phyloP scores from a whole-genome alignment of 2,888 invertebrate genomes.

The Ormia ochracea region DNA sequence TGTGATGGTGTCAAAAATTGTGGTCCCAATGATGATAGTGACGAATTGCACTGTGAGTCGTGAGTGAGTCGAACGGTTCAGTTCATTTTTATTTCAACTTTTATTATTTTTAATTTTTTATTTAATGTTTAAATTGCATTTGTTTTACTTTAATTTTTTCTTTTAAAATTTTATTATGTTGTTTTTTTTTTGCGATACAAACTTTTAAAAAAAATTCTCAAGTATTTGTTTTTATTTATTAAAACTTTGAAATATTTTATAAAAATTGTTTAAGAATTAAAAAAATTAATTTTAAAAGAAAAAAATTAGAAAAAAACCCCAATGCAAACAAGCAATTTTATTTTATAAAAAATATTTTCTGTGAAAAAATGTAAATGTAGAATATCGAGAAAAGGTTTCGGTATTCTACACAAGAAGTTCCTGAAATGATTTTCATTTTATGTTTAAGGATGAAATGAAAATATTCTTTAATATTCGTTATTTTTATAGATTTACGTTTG shows the following conservation, averaged over 20 bases:
- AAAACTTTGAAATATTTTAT: too few species aligned
- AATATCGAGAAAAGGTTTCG: too few species aligned
- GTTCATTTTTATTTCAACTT: slow-evolving; percentile 75
- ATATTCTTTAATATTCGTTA: neutral
- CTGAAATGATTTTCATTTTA: neutral
- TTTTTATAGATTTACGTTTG: slow-evolving; percentile 2
- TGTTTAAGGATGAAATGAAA: neutral
- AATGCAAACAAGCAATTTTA: too few species aligned
- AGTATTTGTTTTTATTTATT: too few species aligned
- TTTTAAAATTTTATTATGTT: slow-evolving; percentile 11
- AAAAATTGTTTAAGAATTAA: too few species aligned
- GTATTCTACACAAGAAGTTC: neutral
- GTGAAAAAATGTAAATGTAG: too few species aligned
- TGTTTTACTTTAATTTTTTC: slow-evolving; percentile 55
- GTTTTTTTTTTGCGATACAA: neutral
- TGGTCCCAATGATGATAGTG: slow-evolving; percentile 77
- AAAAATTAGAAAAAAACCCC: too few species aligned
- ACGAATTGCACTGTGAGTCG: slow-evolving; percentile 78
- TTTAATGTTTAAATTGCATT: slow-evolving; percentile 61
- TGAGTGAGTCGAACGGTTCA: slow-evolving; percentile 79
- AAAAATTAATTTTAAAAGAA: too few species aligned
- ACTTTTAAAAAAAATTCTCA: slow-evolving; percentile 61
- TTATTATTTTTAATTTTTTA: slow-evolving; percentile 51
- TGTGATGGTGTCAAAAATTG: slow-evolving; percentile 92
- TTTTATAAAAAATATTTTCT: too few species aligned